Evolutionary conservation across 2,797 vertebrate genomes (phyloP), one percentile per base, ranked within the genome.

Genomic region (Acipenser oxyrinchus): DNA sequence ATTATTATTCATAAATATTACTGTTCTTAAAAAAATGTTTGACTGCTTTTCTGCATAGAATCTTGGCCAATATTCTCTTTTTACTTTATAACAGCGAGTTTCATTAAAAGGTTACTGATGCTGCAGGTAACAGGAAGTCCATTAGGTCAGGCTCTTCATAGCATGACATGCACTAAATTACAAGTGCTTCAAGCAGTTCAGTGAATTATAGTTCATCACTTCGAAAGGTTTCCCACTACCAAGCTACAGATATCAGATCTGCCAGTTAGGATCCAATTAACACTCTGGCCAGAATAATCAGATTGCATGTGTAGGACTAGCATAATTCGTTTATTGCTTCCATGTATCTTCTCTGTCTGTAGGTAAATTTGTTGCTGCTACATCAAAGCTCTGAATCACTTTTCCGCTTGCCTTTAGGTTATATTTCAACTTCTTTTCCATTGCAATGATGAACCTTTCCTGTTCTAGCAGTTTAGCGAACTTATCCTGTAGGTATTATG

Each of bases 251-350:
- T 97, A 98, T 94, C 95, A 97, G 95, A 98, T 97, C 94, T 95
- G 93, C 93, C 94, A 94, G 95, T 97, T 97, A 97, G 94, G 93
- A 97, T 97, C 94, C 95, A 99, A 98, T 99, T 98, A 99, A 97
- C 94, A 97, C 94, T 93, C 93, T 91, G 93, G 95, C 93, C 94
- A 90, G 92, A 95, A 94, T 94, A 95, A 97, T 95, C 95, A 95
- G 94, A 97, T 95, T 91, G 92, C 84, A 89, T 87, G 92, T 93
- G 94, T 94, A 93, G 91, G 91, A 86, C 92, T 88, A 93, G 92
- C 94, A 93, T 93, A 96, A 95, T 94, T 93, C 91, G 81, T 93
- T 96, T 95, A 97, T 94, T 94, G 92, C 93, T 88, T 89, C 91
- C 91, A 93, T 96, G 94, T 89, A 95, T 97, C 94, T 98, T 95